These are phyloP conservation scores for Leiothrix lutea DNA, from an alignment of 2,113 vertebrate species.

Conservation along the genomic window DNA sequence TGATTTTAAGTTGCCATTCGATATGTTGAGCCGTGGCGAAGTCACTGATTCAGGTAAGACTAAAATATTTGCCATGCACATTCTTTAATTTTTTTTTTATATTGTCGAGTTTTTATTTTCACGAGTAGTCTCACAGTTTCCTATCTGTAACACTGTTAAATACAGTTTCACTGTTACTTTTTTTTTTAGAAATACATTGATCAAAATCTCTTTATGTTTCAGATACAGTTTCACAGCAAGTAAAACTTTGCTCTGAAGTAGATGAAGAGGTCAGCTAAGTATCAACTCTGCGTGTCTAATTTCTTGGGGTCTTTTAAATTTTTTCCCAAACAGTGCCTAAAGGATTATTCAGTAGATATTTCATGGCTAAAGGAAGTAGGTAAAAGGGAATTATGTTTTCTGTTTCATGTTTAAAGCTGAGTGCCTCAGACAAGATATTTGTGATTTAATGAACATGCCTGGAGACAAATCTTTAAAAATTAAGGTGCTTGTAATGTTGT, in stretches of 20 bases:
- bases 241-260: conserved; percentile 57
- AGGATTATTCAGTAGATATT: background rate
- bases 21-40: conserved; percentile 10
- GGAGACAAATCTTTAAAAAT: background rate
- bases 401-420: background rate
- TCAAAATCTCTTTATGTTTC: conserved; percentile 60
- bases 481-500: background rate
- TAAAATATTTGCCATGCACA: background rate
- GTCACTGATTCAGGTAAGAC: conserved; percentile 64
- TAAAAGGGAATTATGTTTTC: background rate
- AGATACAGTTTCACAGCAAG: conserved; percentile 69
- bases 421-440: background rate
- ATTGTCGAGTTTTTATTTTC: background rate
- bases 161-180: background rate
- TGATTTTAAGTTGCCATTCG: conserved; percentile 60
- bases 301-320: background rate
- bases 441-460: background rate
- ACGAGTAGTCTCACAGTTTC: background rate
- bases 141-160: background rate
- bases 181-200: background rate
- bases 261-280: conserved; percentile 75
- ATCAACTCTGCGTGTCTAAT: background rate
- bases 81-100: background rate
- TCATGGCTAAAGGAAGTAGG: background rate
- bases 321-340: background rate